Conservation (phyloP, 2,113 vertebrate species). For the Hippocampus barbouri region DNA sequence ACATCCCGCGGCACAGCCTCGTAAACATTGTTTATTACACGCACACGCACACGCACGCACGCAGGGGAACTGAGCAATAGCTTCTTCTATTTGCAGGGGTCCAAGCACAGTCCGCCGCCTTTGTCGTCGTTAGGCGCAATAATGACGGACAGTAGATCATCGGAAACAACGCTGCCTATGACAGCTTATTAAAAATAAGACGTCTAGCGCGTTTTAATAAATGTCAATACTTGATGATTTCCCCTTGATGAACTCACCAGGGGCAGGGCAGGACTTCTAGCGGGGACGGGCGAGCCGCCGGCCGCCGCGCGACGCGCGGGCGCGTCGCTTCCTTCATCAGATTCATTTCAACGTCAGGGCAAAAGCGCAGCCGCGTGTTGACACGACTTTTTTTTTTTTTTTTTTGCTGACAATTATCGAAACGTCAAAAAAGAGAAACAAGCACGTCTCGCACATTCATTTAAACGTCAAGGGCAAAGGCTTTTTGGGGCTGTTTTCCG, state of each 20-base stretch:
- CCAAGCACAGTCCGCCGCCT: background rate
- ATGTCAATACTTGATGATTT: background rate
- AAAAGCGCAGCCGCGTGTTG: no score
- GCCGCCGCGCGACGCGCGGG: no score
- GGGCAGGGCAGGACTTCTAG: background rate
- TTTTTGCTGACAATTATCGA: no score
- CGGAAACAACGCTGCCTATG: background rate
- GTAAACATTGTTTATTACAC: constrained; percentile 40
- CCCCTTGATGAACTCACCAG: background rate
- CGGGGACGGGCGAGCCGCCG: background rate
- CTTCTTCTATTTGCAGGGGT: background rate
- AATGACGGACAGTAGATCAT: background rate
- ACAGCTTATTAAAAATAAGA: background rate
- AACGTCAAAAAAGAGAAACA: no score
- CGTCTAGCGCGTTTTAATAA: background rate
- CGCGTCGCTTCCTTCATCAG: no score
- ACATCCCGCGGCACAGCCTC: constrained; percentile 17
- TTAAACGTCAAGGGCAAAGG: no score
- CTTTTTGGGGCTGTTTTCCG: no score
- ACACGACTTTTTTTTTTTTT: no score
- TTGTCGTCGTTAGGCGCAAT: background rate
- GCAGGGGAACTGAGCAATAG: background rate
- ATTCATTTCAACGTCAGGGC: no score
- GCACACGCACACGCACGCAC: background rate
- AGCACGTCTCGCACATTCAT: no score